Base-by-base conservation (phyloP, 2,113 vertebrate species). In the Cyrtonyx montezumae region DNA sequence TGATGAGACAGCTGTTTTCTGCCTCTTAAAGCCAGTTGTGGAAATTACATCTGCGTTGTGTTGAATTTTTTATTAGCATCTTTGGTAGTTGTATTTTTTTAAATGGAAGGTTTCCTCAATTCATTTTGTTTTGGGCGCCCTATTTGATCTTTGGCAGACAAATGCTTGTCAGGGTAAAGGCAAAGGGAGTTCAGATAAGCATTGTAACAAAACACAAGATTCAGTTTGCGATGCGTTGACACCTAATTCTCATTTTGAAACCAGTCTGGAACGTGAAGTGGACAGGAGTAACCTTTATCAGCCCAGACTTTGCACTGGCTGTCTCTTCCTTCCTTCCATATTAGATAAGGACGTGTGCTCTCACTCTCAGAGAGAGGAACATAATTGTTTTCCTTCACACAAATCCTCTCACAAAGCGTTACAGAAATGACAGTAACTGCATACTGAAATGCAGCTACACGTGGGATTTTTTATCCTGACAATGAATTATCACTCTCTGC, bases 241-340 rank as follows among this genome's bases (percentile, higher is more conserved):
- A 53, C 30, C 20, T 89, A 85, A 56, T 83, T 90, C 43, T 83
- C 56, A 40, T 87, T 94, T 70, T 94, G 73, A 85, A 89, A 68
- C 34, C 65, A 61, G 71, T 40, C 87, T 94, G 75, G 42, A 75
- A 79, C 92, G 84, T 87, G 55, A 79, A 79, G 71, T 68, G 91
- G 87, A 78, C 26, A 89, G 94, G 79, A 92, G 61, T 93, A 94
- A 85, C 91, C 59, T 89, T 92, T 93, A 89, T 94, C 89, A 89
- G 95, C 71, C 43, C 79, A 95, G 67, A 91, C 65, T 87, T 94
- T 90, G 65, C 65, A 18, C 65, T 75, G 82, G 12, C 93, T 83
- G 79, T 82, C 71, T 92, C 79, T 89, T 92, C 49, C 89, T 96
- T 95, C 94, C 87, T 92, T 93, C 84, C 79, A 77, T 90, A 87